Evolutionary conservation across 2,113 vertebrate species (phyloP), one percentile per base, ranked within the genome.

Genomic region (Oreochromis niloticus): DNA sequence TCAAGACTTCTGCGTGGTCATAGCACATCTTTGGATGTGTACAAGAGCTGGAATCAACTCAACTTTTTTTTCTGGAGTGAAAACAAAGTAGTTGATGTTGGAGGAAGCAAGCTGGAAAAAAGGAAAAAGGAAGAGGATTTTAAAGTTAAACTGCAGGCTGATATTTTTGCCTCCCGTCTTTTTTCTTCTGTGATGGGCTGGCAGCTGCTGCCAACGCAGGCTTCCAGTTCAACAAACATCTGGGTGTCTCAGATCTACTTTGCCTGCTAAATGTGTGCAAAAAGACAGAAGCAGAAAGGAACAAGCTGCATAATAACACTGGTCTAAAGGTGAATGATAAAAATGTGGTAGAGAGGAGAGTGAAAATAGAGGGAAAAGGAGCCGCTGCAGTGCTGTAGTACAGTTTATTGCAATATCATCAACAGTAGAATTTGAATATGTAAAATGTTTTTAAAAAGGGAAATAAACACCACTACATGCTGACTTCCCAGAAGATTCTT

Each of bases 211-310:
- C 88, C 93, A 90, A 85, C 4, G 6, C 57, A 89, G 89, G 89
- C 89, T 91, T 93, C 91, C 90, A 91, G 95, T 95, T 96, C 95
- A 95, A 82, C 92, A 91, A 95, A 95, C 95, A 96, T 95, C 95
- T 96, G 95, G 92, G 59, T 73, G 63, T 88, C 87, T 82, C 86
- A 87, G 87, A 88, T 81, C 80, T 87, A 79, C 30, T 56, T 48
- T 30, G 84, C 46, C 82, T 85, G 84, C 87, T 88, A 79, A 94
- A 86, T 71, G 39, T 84, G 81, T 88, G 87, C 66, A 56, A 61
- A 89, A 86, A 79, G 54, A 71, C 19, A 9, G 55, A 78, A 36
- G 46, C 19, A 61, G 48, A 46, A 39, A 82, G 52, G 46, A 32
- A 63, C 63, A 68, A 24, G 66, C 83, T 85, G 89, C 87, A 90